Conservation (phyloP, 2,797 vertebrate species). For the Somateria mollissima region DNA sequence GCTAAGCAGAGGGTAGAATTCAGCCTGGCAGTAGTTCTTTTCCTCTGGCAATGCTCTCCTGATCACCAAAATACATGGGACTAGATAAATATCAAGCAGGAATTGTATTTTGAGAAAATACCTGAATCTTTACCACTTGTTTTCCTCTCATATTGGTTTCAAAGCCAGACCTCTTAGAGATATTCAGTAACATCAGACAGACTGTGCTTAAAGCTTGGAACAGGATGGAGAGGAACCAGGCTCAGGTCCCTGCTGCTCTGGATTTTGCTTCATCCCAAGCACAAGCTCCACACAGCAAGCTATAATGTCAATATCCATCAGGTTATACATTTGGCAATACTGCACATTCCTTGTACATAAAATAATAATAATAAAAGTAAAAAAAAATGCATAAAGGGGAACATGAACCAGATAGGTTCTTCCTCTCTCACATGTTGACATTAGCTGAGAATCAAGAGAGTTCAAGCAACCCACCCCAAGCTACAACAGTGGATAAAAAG, state of each 20-base stretch:
- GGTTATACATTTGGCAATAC: not conserved
- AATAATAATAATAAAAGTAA: too few relatives aligned
- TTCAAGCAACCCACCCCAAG: slow-evolving; percentile 20
- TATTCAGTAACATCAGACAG: not conserved
- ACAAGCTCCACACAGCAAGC: not conserved
- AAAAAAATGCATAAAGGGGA: not conserved
- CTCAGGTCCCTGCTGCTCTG: slow-evolving; percentile 9
- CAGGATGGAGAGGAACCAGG: not conserved
- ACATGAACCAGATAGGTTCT: not conserved
- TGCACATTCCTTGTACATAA: not conserved
- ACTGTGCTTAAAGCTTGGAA: not conserved
- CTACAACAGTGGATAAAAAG: slow-evolving; percentile 2
- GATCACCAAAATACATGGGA: not conserved
- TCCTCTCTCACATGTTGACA: not conserved
- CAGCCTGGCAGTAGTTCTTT: not conserved
- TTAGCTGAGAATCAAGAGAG: slow-evolving; percentile 37
- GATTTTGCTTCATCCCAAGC: not conserved
- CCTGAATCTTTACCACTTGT: not conserved
- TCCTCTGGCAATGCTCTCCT: not conserved
- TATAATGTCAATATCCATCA: not conserved
- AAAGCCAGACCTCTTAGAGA: not conserved
- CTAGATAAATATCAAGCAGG: not conserved
- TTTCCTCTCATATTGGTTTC: not conserved
- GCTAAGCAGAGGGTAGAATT: not conserved
- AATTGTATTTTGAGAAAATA: not conserved